Conservation (phyloP, 2,888 invertebrate species). For the Ophion costatus region DNA sequence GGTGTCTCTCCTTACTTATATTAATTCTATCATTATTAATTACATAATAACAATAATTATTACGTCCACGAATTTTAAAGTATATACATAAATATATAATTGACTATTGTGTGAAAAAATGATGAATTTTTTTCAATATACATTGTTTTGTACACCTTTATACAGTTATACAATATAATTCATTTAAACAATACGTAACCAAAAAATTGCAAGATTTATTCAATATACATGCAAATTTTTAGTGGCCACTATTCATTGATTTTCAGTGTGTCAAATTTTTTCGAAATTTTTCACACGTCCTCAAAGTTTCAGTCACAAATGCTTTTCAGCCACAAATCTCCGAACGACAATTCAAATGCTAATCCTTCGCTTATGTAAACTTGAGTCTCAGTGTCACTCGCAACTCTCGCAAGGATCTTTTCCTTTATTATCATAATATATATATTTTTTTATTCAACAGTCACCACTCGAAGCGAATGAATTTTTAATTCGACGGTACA, state of each 20-base stretch:
- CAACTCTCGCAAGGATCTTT: neutral
- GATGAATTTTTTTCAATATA: neutral
- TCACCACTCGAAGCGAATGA: neutral
- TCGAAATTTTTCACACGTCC: neutral
- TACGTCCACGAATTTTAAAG: no score
- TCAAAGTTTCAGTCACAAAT: neutral
- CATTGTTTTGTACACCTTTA: no score
- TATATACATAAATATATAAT: neutral
- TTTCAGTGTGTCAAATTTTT: neutral
- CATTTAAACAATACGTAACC: no score
- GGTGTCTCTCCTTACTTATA: neutral
- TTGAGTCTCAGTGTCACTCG: constrained; percentile 11
- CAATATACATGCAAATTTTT: neutral
- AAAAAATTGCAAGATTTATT: neutral
- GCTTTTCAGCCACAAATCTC: neutral
- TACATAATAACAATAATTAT: no score
- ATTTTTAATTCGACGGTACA: neutral
- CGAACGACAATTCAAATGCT: constrained; percentile 6
- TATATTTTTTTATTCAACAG: constrained; percentile 3
- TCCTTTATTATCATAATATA: neutral
- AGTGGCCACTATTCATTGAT: neutral
- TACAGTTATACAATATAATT: no score
- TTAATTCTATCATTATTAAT: neutral
- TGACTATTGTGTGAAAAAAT: neutral
- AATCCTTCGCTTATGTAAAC: neutral